A percentile compares a stretch with the other conserved stretches of the same genome.
Conservation (phyloP, 2,113 vertebrate genomes). For the Rafetus swinhoei region DNA sequence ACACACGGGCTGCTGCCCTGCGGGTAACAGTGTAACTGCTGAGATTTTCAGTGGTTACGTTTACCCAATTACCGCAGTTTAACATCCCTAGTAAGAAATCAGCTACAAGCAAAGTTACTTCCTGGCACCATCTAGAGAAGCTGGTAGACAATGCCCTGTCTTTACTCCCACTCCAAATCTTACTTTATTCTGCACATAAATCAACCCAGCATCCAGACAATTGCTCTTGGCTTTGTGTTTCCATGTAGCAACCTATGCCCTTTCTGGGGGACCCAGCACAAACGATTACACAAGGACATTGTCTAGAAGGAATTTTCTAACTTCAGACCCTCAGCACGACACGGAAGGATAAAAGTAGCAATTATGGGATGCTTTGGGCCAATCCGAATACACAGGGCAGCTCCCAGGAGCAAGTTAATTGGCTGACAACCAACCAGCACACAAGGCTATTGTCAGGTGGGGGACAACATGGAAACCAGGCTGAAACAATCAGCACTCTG, state of each 20-base stretch:
- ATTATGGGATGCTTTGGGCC: not conserved
- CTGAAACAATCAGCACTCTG: not conserved
- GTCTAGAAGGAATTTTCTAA: accelerated
- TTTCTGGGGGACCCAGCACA: not conserved
- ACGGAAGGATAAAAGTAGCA: not conserved
- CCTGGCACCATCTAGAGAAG: not conserved
- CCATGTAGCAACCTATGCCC: not conserved
- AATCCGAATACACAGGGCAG: not conserved
- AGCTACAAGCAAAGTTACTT: not conserved
- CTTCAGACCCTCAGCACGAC: not conserved
- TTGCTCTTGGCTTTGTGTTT: accelerated
- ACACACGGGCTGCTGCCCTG: too few species aligned
- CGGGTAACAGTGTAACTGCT: too few species aligned
- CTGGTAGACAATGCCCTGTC: not conserved
- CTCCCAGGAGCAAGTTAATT: not conserved
- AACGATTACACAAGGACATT: accelerated
- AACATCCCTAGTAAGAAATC: not conserved
- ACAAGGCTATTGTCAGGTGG: accelerated
- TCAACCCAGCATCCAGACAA: not conserved
- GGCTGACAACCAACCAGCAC: not conserved
- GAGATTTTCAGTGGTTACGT: too few species aligned
- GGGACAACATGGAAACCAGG: not conserved
- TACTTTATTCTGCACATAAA: not conserved
- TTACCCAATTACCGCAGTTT: too few species aligned
- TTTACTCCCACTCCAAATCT: not conserved